These are phyloP conservation scores for Diadumene lineata DNA, from an alignment of 92 coral and sea anemone species.

Conservation along the genomic window DNA sequence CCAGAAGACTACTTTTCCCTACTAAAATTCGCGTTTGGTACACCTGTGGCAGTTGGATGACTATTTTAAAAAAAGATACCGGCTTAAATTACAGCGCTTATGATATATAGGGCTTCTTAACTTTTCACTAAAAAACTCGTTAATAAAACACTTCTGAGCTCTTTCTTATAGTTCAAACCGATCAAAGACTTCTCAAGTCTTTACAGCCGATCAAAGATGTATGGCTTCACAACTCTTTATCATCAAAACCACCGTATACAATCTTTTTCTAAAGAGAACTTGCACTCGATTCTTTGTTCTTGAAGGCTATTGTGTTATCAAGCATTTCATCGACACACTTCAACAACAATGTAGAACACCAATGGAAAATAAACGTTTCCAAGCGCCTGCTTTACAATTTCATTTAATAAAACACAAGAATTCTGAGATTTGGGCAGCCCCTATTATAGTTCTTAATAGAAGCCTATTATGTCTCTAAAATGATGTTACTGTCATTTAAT, in stretches of 20 bases:
- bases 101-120: no score
- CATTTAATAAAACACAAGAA: background rate
- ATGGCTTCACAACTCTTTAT: background rate
- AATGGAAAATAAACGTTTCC: slow-evolving; percentile 4
- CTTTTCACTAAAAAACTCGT: no score
- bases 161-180: no score
- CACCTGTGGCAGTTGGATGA: no score
- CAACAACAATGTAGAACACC: background rate
- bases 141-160: no score
- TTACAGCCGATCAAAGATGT: no score
- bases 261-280: background rate
- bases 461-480: background rate
- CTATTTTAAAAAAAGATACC: no score
- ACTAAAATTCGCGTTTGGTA: no score
- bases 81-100: no score
- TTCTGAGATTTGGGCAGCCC: background rate
- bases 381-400: slow-evolving; percentile 1
- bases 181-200: no score
- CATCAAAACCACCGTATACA: background rate
- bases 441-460: background rate
- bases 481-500: slow-evolving; percentile 12
- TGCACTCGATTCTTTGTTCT: slow-evolving; percentile 10
- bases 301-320: background rate
- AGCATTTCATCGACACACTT: slow-evolving; percentile 5
- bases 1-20: no score